A percentile compares a stretch with the other conserved stretches of the same genome.
phyloP scores from a whole-genome alignment of 1,140 invertebrate genomes.

The Uloborus diversus region DNA sequence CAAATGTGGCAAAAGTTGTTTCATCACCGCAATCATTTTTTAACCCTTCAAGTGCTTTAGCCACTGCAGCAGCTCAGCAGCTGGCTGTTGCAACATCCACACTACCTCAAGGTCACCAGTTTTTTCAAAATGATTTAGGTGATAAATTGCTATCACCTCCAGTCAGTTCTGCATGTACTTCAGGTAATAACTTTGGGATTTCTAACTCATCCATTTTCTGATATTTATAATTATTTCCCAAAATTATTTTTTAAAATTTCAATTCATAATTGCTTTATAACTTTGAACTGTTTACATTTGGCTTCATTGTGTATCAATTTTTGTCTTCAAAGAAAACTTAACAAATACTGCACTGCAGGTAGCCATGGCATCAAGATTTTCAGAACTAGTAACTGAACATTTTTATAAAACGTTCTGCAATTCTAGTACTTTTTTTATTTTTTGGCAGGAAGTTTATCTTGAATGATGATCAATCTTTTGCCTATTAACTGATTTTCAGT shows the following conservation, averaged over 20 bases:
- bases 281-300: too few relatives aligned
- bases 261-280: background rate
- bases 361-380: too few relatives aligned
- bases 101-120: constrained; percentile 2
- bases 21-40: constrained; percentile 45
- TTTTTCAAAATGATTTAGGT: constrained; percentile 25
- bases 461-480: too few relatives aligned
- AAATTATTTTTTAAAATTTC: background rate
- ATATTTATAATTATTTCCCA: background rate
- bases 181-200: constrained; percentile 1
- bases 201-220: background rate
- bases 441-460: too few relatives aligned
- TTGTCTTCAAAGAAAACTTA: too few relatives aligned
- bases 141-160: too few relatives aligned
- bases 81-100: constrained; percentile 47
- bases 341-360: too few relatives aligned
- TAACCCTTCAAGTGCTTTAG: constrained; percentile 45
- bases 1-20: constrained; percentile 11
- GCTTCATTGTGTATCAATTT: too few relatives aligned
- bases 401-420: too few relatives aligned
- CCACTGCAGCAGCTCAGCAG: constrained; percentile 46
- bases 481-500: too few relatives aligned
- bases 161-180: constrained; percentile 19
- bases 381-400: too few relatives aligned
- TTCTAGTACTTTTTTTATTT: too few relatives aligned